These are phyloP conservation scores for Ammospiza caudacuta DNA, from an alignment of 2,113 vertebrate genomes.

Conservation along the genomic window DNA sequence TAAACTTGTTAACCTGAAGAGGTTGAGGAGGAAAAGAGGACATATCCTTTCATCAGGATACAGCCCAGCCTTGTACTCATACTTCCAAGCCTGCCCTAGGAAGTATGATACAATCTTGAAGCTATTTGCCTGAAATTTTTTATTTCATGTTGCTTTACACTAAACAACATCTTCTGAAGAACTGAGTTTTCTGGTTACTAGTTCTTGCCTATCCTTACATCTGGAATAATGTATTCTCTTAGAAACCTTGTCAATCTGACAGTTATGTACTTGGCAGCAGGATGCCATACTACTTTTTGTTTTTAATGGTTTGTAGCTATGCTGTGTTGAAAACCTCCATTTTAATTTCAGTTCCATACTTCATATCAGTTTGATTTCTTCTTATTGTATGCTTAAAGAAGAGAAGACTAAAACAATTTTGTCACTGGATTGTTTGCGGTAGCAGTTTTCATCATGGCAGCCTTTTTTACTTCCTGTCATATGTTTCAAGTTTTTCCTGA, in stretches of 20 bases:
- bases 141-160: not conserved
- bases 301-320: not conserved
- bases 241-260: not conserved
- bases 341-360: not conserved
- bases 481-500: not conserved
- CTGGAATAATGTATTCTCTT: not conserved
- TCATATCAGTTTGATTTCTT: not conserved
- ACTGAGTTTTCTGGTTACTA: not conserved
- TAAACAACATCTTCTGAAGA: not conserved
- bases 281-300: not conserved
- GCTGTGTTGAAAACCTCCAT: not conserved
- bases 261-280: not conserved
- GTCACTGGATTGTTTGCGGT: not conserved
- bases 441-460: not conserved
- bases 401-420: not conserved
- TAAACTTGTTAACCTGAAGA: not conserved
- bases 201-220: not conserved
- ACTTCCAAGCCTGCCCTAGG: not conserved
- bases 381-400: not conserved
- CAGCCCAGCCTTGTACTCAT: not conserved
- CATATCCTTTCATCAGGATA: not conserved
- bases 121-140: not conserved
- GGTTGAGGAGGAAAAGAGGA: not conserved
- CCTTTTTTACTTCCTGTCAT: not conserved
- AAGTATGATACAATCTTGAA: not conserved